Evolutionary conservation across 2,113 vertebrate species (phyloP).

Genomic region (Carettochelys insculpta): DNA sequence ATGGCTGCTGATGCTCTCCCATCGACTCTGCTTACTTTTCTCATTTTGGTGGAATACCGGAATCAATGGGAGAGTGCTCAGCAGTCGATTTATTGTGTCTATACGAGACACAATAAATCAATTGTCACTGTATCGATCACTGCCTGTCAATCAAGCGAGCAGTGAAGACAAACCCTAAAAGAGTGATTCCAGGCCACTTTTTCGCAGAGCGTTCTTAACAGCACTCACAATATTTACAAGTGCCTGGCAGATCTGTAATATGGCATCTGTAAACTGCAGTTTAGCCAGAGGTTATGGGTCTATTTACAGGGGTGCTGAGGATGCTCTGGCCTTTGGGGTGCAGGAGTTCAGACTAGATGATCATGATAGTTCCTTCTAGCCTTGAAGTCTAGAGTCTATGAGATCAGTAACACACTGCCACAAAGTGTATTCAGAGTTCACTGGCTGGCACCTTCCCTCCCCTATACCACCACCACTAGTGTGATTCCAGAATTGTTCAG

Average conservation of each 20-base stretch:
- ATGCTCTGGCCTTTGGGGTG: background rate
- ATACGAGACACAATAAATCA: too few relatives aligned
- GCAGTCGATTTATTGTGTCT: too few relatives aligned
- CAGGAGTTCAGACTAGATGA: background rate
- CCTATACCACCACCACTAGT: background rate
- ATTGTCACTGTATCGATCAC: too few relatives aligned
- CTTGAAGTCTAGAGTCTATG: background rate
- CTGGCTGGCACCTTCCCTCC: background rate
- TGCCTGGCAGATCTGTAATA: background rate
- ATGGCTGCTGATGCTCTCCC: too few relatives aligned
- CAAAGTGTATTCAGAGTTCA: background rate
- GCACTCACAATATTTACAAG: accelerated
- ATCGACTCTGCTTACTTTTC: too few relatives aligned
- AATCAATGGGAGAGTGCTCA: too few relatives aligned
- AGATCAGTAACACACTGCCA: accelerated
- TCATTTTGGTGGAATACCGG: too few relatives aligned
- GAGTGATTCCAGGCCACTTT: background rate
- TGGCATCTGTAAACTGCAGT: background rate
- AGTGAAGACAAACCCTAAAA: background rate
- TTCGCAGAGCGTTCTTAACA: too few relatives aligned
- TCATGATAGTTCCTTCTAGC: background rate
- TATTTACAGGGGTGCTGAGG: background rate
- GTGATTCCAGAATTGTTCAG: background rate
- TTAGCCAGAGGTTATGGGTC: background rate
- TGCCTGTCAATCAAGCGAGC: too few relatives aligned